Conservation (phyloP, 1,140 invertebrate species). For the Lepidotrigona ventralis region DNA sequence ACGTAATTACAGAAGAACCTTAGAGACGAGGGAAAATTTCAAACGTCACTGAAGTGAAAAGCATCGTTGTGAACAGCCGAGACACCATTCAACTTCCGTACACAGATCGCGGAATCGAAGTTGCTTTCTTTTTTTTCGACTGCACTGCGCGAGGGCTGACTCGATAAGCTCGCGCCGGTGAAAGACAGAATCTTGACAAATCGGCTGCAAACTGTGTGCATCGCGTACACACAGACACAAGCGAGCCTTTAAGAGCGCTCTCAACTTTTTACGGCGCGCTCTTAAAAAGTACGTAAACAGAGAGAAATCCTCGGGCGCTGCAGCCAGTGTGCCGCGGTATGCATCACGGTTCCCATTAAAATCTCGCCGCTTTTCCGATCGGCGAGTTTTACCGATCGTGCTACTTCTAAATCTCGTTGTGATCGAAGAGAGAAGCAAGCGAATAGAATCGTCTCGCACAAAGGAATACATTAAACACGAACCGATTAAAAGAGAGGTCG, state of each 20-base stretch:
- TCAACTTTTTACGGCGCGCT: not conserved
- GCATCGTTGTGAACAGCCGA: not conserved
- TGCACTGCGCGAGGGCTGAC: not conserved
- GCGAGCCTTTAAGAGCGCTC: constrained; percentile 9
- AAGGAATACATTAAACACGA: not conserved
- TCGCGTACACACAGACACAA: not conserved
- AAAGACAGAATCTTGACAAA: constrained; percentile 11
- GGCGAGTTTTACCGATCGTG: not conserved
- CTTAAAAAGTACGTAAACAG: constrained; percentile 19
- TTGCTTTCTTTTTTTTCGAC: not conserved
- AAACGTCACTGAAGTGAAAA: not conserved
- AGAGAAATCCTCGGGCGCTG: not conserved
- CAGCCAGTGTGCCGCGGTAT: not conserved
- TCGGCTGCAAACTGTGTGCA: not conserved
- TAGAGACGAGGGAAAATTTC: not conserved
- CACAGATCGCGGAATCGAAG: not conserved
- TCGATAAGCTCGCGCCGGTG: not conserved
- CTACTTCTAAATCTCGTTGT: not conserved
- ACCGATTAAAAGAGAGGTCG: not conserved
- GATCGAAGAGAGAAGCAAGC: not conserved
- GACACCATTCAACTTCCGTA: not conserved
- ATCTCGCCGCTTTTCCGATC: not conserved
- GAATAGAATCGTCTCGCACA: not conserved
- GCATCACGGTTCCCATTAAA: not conserved
- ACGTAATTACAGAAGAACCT: not conserved